Percentiles rank a stretch among this genome's conserved stretches.
phyloP scores from a whole-genome alignment of 2,797 vertebrate genomes.

The Harpagifer antarcticus region DNA sequence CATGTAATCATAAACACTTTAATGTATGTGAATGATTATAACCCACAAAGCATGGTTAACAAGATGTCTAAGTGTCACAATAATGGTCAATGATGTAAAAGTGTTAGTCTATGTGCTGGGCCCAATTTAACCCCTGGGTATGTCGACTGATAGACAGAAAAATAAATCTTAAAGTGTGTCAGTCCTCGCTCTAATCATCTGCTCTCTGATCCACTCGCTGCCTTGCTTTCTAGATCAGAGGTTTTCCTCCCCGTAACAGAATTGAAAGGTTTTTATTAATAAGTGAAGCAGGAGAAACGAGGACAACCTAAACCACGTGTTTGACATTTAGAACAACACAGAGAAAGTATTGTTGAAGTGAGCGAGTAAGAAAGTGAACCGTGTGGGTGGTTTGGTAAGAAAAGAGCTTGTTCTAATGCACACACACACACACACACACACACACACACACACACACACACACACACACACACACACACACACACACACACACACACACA shows the following conservation, averaged over 20 bases:
- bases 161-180: not conserved
- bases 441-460: conserved; percentile 8
- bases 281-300: not conserved
- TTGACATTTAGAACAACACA: conserved; percentile 21
- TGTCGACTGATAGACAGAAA: too few species aligned
- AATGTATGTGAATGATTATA: too few species aligned
- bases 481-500: conserved; percentile 3
- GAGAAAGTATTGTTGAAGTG: conserved; percentile 9
- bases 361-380: conserved; percentile 4
- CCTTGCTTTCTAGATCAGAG: not conserved
- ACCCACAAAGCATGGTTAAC: too few species aligned
- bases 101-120: too few species aligned
- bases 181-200: too few species aligned
- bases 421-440: not conserved
- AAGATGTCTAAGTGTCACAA: too few species aligned
- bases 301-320: conserved; percentile 6
- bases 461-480: conserved; percentile 25
- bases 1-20: too few species aligned
- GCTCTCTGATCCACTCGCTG: not conserved
- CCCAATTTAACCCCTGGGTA: too few species aligned
- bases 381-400: conserved; percentile 14
- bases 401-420: conserved; percentile 25
- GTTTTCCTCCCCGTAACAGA: not conserved
- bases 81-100: too few species aligned
- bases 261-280: not conserved